These are phyloP conservation scores for Turnix velox DNA, from an alignment of 2,113 vertebrate genomes.

Conservation along the genomic window DNA sequence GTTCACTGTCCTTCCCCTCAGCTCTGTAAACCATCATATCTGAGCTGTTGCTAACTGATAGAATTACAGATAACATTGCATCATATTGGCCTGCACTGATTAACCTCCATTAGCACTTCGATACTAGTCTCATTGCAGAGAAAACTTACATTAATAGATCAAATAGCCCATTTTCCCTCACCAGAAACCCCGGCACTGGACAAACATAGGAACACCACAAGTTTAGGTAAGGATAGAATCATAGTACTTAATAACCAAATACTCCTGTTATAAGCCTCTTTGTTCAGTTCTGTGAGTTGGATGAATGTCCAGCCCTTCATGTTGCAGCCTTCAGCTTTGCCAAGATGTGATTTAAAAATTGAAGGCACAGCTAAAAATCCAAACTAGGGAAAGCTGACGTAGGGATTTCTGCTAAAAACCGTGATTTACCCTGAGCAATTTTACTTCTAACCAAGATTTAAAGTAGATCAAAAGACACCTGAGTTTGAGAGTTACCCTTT, in stretches of 20 bases:
- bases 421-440: neutral
- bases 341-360: neutral
- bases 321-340: neutral
- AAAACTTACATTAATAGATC: neutral
- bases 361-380: neutral
- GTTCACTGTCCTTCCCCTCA: neutral
- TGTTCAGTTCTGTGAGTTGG: neutral
- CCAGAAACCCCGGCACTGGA: neutral
- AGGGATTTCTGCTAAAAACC: neutral
- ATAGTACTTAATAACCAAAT: neutral
- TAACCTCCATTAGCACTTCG: neutral
- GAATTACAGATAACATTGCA: neutral
- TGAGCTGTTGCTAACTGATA: neutral
- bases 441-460: neutral
- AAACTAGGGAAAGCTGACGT: neutral
- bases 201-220: neutral
- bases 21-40: neutral
- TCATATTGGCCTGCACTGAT: neutral
- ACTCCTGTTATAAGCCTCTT: neutral
- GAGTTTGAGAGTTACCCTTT: neutral
- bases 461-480: neutral
- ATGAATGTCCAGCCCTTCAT: neutral
- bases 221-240: neutral
- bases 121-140: neutral
- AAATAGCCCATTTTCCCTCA: neutral